These are phyloP conservation scores for Kryphioiulus occultus DNA, from an alignment of 2,888 invertebrate genomes.

Conservation along the genomic window DNA sequence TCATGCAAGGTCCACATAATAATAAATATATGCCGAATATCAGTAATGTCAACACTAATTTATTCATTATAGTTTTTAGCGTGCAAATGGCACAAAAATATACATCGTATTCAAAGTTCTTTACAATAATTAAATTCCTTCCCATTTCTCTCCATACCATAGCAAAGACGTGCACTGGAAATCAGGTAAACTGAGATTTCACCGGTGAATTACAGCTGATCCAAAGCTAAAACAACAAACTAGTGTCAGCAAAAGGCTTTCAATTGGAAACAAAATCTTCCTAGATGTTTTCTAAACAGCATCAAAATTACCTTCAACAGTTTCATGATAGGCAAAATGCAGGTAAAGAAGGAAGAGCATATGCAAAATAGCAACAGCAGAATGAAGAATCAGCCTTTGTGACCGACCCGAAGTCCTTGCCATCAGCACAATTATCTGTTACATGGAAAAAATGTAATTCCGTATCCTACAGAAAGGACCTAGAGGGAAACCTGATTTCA, in stretches of 20 bases:
- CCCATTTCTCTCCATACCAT: neutral
- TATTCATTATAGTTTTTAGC: neutral
- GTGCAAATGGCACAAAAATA: neutral
- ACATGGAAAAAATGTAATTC: neutral
- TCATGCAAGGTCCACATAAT: no score
- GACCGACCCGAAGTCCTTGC: constrained; percentile 61
- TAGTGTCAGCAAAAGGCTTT: neutral
- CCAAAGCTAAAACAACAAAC: constrained; percentile 35
- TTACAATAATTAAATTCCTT: neutral
- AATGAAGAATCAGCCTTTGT: constrained; percentile 61
- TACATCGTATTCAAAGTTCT: neutral
- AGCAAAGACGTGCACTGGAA: no score
- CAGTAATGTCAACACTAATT: neutral
- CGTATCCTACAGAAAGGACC: neutral
- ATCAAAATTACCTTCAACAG: constrained; percentile 60
- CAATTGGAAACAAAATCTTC: neutral
- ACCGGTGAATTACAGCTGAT: neutral
- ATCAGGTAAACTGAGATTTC: neutral
- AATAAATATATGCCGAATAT: no score
- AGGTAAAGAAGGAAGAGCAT: constrained; percentile 64
- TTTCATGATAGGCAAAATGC: constrained; percentile 66
- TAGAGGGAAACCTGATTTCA: neutral
- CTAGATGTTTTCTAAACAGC: no score
- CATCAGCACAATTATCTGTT: constrained; percentile 57
- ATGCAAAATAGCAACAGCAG: constrained; percentile 61